Evolutionary conservation across 1,140 invertebrate genomes (phyloP).

Genomic region (Triops cancriformis): DNA sequence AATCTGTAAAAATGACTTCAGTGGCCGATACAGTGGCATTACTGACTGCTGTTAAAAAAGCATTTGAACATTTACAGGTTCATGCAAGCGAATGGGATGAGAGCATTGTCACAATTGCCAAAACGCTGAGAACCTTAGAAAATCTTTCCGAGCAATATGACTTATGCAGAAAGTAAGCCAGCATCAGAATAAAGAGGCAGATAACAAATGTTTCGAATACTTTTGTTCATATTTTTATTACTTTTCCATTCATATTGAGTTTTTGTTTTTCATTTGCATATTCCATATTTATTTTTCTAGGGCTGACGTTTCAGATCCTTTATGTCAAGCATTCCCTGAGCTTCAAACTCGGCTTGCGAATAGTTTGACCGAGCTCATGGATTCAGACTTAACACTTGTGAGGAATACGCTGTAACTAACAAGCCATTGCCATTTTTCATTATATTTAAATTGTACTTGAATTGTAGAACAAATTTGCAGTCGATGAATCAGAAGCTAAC

Average conservation of each 20-base stretch:
- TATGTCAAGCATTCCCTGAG: neutral
- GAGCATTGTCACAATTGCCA: neutral
- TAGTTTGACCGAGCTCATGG: neutral
- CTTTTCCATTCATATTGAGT: too few relatives aligned
- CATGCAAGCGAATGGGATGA: neutral
- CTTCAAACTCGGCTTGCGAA: neutral
- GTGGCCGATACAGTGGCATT: neutral
- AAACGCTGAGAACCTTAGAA: neutral
- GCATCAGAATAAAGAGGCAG: neutral
- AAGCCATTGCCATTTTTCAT: neutral
- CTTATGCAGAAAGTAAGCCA: neutral
- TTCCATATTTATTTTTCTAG: too few relatives aligned
- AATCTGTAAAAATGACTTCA: too few relatives aligned
- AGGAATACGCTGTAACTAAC: neutral
- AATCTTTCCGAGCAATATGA: neutral
- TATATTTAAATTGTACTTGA: neutral
- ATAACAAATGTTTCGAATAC: neutral
- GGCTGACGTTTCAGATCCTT: neutral
- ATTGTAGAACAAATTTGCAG: neutral
- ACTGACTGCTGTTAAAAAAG: neutral
- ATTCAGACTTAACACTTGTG: neutral
- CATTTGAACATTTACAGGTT: neutral
- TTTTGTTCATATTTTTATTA: neutral
- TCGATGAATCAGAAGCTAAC: neutral
- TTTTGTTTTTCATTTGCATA: too few relatives aligned